These are phyloP conservation scores for Dolichopus griseipennis DNA, from an alignment of 2,888 invertebrate genomes.

Conservation along the genomic window DNA sequence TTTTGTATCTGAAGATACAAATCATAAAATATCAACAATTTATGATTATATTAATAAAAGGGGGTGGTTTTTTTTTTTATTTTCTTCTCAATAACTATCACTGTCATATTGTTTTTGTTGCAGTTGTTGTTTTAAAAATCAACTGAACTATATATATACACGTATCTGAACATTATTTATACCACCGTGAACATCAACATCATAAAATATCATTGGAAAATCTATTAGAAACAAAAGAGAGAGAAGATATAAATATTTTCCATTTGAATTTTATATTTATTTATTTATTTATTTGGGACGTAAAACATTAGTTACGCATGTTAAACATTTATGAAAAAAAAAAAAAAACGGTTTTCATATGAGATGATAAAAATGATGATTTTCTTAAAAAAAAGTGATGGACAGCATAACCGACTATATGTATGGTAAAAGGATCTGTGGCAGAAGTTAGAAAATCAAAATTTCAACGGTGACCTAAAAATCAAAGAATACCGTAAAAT, in stretches of 20 bases:
- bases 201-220: neutral
- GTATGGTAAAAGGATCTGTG: no score
- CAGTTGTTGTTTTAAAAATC: neutral
- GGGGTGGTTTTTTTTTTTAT: no score
- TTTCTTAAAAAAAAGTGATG: neutral
- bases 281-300: constrained; percentile 3
- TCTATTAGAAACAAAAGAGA: neutral
- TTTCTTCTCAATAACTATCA: no score
- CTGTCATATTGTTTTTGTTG: neutral
- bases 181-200: no score
- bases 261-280: neutral
- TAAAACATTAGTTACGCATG: constrained; percentile 4
- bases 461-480: no score
- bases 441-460: no score
- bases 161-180: no score
- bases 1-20: neutral
- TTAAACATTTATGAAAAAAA: neutral
- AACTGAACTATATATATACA: neutral
- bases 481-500: no score
- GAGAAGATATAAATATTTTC: neutral
- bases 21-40: neutral
- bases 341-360: no score
- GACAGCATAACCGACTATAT: neutral
- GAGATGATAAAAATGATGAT: no score
- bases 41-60: neutral